Evolutionary conservation across 2,797 vertebrate species (phyloP), one percentile per base, ranked within the genome.

Genomic region (Semaprochilodus insignis): DNA sequence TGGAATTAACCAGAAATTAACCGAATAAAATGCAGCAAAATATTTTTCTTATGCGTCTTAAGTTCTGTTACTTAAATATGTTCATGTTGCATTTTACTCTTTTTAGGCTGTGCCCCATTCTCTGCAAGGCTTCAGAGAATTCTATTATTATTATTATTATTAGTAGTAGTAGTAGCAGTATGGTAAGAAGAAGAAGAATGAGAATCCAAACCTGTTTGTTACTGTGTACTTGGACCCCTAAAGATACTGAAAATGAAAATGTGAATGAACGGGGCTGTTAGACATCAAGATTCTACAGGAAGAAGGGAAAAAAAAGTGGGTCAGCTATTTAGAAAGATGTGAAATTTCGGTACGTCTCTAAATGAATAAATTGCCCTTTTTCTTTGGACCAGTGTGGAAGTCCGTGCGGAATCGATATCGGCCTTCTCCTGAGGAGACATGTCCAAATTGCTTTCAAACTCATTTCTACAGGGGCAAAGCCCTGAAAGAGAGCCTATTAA

Each of bases 361-460:
- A 78, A 85, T 93, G 90, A 93, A 94, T 92, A 93, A 92, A 93
- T 93, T 90, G 89, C 85, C 90, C 83, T 81, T 83, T 92, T 91
- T 85, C 89, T 90, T 91, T 86, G 90, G 88, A 92, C 90, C 87
- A 89, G 62, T 66, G 81, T 92, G 89, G 88, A 91, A 87, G 92
- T 91, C 91, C 88, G 86, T 88, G 82, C 87, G 86, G 90, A 95
- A 94, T 95, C 93, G 93, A 94, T 93, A 95, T 91, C 88, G 88
- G 89, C 88, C 90, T 86, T 91, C 87, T 91, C 90, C 90, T 89
- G 88, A 85, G 90, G 89, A 90, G 92, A 93, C 91, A 91, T 90
- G 89, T 91, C 91, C 87, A 94, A 93, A 94, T 94, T 93, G 93
- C 92, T 93, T 94, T 93, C 88, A 90, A 93, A 93, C 92, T 92